phyloP scores from a whole-genome alignment of 2,797 vertebrate genomes.

The Pangasius macronema region DNA sequence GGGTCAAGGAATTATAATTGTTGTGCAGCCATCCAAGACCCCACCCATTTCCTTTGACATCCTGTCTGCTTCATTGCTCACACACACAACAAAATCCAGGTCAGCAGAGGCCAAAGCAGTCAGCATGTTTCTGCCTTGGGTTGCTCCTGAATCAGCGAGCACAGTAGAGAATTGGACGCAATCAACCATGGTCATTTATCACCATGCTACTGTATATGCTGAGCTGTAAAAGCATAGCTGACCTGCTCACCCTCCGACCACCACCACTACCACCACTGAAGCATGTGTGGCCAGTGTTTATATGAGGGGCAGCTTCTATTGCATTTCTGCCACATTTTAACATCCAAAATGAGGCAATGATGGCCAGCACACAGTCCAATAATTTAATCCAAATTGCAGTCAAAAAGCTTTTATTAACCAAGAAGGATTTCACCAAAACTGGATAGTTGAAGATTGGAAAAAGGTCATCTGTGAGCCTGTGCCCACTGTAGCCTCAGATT shows the following conservation, averaged over 20 bases:
- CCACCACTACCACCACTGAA: too few species aligned
- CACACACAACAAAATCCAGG: constrained; percentile 43
- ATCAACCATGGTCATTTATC: constrained; percentile 41
- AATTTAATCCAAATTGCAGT: constrained; percentile 3
- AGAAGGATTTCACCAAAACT: background rate
- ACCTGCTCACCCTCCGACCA: constrained; percentile 16
- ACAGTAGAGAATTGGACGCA: constrained; percentile 30
- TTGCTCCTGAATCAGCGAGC: constrained; percentile 48
- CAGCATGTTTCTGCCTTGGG: constrained; percentile 48
- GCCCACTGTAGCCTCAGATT: background rate
- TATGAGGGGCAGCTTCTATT: background rate
- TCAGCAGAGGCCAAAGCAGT: constrained; percentile 51
- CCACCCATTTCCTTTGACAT: constrained; percentile 52
- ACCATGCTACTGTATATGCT: constrained; percentile 35
- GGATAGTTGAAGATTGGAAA: background rate
- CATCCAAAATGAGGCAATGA: background rate
- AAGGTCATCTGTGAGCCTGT: background rate
- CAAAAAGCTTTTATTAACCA: background rate
- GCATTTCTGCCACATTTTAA: background rate
- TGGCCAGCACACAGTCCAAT: background rate
- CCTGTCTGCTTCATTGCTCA: constrained; percentile 46
- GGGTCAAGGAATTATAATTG: constrained; percentile 46
- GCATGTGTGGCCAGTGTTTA: background rate
- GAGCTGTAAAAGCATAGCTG: constrained; percentile 33
- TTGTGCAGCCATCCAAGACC: constrained; percentile 40